Evolutionary conservation across 2,797 vertebrate genomes (phyloP).

Genomic region (Epinephelus awoara): DNA sequence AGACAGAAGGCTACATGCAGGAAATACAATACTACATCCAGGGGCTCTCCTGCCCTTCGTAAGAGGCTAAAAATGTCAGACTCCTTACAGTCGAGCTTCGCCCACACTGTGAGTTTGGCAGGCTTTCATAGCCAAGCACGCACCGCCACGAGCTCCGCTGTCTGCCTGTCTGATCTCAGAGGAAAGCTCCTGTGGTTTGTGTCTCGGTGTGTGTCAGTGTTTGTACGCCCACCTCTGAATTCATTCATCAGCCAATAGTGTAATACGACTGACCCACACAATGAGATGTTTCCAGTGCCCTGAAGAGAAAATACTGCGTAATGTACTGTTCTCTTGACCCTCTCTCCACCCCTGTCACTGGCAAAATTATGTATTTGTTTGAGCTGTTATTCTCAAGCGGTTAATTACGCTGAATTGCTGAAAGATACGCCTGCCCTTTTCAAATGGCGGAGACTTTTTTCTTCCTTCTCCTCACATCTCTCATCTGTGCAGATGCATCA

Average conservation of each 20-base stretch:
- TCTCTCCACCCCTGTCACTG: conserved; percentile 25
- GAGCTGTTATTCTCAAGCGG: conserved; percentile 56
- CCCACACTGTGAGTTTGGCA: conserved; percentile 72
- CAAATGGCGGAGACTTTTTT: conserved; percentile 22
- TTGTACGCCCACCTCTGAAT: conserved; percentile 70
- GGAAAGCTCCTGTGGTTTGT: conserved; percentile 59
- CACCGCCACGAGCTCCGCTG: conserved; percentile 58
- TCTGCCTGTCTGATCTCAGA: conserved; percentile 73
- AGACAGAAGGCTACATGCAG: conserved; percentile 9
- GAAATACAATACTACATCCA: conserved; percentile 18
- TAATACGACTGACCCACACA: conserved; percentile 66
- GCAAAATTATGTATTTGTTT: conserved; percentile 30
- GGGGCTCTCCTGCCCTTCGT: conserved; percentile 39
- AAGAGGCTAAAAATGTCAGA: conserved; percentile 59
- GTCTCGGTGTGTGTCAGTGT: conserved; percentile 56
- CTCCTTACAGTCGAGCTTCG: conserved; percentile 59
- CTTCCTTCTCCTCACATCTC: background rate
- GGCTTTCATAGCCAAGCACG: conserved; percentile 49
- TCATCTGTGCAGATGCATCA: background rate
- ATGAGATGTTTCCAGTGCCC: conserved; percentile 57
- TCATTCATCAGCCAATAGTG: conserved; percentile 68
- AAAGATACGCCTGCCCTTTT: conserved; percentile 48
- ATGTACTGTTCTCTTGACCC: conserved; percentile 45
- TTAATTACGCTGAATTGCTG: conserved; percentile 54
- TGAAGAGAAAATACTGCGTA: conserved; percentile 33